Evolutionary conservation across 23 tunicate species (phyloP), one percentile per base, ranked within the genome.

Genomic region (Halocynthia aurantium): DNA sequence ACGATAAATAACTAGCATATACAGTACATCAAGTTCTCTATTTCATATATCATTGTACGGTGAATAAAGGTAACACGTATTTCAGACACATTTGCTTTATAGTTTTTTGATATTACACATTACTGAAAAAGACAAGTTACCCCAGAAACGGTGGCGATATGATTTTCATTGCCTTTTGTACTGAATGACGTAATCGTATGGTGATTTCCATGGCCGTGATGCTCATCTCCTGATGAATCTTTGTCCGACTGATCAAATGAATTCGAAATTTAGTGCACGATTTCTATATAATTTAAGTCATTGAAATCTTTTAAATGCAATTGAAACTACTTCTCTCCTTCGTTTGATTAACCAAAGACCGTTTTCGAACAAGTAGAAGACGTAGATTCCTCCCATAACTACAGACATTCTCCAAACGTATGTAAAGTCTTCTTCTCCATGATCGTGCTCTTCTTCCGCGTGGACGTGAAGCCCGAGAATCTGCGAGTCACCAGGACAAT

Each of bases 341-440:
- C 20, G 53, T 40, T 52, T 55, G 6, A 7, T 15, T 10, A 89
- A 10, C 57, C 76, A 84, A 49, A 89, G 13, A 0, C 57, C 51
- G 51, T 84, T 84, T 76, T 86, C 98, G 53, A 92, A 86, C 22
- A 86, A 52, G 53, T 67, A 85, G 53, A 92, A 55, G 17, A 67
- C 8, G 65, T 80, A 92, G 7, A 92, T 62, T 22, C 93, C 98
- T 17, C 82, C 87, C 15, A 86, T 53, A 21, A 92, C 91, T 5
- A 82, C 92, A 57, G 78, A 20, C 22, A 92, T 40, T 56, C 76
- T 82, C 91, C 90, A 92, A 0, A 86, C 52, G 56, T 81, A 86
- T 6, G 21, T 81, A 9, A 12, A 5, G 44, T 70, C 78, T 10
- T 87, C 83, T 7, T 60, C 73, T 52, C 68, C 83, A 5, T 67